These are phyloP conservation scores for Micrasema longulum DNA, from an alignment of 1,140 invertebrate genomes.

Conservation along the genomic window DNA sequence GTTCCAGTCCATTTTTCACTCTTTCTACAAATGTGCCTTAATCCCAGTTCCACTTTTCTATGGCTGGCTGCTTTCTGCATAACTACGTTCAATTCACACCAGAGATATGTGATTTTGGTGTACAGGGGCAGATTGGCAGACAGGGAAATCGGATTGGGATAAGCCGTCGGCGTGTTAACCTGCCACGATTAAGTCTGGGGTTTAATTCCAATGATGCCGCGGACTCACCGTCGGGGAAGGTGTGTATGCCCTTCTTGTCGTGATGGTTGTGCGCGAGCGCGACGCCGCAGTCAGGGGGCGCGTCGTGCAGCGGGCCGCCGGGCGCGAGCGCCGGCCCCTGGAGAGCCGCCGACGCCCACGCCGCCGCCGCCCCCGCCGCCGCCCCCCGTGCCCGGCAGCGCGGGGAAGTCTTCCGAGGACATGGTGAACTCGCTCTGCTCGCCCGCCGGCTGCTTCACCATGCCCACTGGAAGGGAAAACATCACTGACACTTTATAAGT, in stretches of 20 bases:
- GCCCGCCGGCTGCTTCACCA: constrained; percentile 94
- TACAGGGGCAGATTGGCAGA: too few species aligned
- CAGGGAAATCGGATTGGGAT: too few species aligned
- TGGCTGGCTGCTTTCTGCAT: too few species aligned
- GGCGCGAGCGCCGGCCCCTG: constrained; percentile 61
- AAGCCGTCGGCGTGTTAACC: too few species aligned
- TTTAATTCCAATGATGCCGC: too few species aligned
- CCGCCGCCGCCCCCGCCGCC: constrained; percentile 42
- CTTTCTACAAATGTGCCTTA: too few species aligned
- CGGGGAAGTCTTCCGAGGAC: constrained; percentile 98
- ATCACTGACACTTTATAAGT: constrained; percentile 40
- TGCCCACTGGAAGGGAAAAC: constrained; percentile 78
- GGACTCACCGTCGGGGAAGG: constrained; percentile 88
- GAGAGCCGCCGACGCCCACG: constrained; percentile 59
- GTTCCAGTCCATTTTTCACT: too few species aligned
- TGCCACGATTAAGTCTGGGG: too few species aligned
- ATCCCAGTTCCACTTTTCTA: too few species aligned
- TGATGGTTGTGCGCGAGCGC: constrained; percentile 2
- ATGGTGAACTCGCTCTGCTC: constrained; percentile 96
- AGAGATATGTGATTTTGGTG: too few species aligned
- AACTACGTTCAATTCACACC: too few species aligned
- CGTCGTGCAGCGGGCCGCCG: constrained; percentile 44
- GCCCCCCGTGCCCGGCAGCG: constrained; percentile 83
- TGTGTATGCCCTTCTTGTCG: constrained; percentile 86
- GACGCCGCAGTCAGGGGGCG: constrained; percentile 27